Base-by-base conservation (phyloP, 2,113 vertebrate species). In the Neolamprologus caudopunctatus region DNA sequence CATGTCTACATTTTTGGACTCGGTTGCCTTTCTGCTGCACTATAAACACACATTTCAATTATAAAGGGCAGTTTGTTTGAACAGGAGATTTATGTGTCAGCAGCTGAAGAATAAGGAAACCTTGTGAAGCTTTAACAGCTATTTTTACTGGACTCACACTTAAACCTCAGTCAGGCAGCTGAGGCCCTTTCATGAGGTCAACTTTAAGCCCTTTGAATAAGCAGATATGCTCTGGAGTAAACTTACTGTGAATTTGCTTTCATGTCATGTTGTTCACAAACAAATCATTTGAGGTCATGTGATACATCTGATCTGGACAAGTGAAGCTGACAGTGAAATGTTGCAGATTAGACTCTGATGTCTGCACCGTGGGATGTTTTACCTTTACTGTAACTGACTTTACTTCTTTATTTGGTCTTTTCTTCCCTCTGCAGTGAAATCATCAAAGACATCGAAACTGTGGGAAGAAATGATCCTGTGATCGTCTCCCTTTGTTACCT, bases 221-320 rank as follows among this genome's bases (percentile, higher is more conserved):
- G 12, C 3, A 9, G 68, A 45, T 2, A 0, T 1, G 19, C 1
- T 73, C 24, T 0, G 21, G 8, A 42, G 68, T 1, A 3, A 45
- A 45, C 37, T 3, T 71, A 2, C 1, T 9, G 66, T 4, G 12
- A 42, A 71, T 71, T 40, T 16, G 5, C n/a, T 3, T 71, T 26
- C n/a, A 16, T 42, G n/a, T 42, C 21, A 16, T 7, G 5, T 24
- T 42, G 8, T 45, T 45, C 0, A 16, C 8, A 73, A 1, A 45
- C 66, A 16, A 7, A 16, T 17, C 21, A 24, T 24, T 13, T 21
- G 2, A 42, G 66, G 66, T 73, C 40, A 45, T 45, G 21, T 37
- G 10, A 66, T 5, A n/a, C 17, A 19, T 0, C 5, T 1, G 35
- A 40, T 9, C 11, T 40, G 33, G 16, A 33, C 9, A 61, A 16